These are phyloP conservation scores for Hyla sarda DNA, from an alignment of 2,113 vertebrate genomes.

Conservation along the genomic window DNA sequence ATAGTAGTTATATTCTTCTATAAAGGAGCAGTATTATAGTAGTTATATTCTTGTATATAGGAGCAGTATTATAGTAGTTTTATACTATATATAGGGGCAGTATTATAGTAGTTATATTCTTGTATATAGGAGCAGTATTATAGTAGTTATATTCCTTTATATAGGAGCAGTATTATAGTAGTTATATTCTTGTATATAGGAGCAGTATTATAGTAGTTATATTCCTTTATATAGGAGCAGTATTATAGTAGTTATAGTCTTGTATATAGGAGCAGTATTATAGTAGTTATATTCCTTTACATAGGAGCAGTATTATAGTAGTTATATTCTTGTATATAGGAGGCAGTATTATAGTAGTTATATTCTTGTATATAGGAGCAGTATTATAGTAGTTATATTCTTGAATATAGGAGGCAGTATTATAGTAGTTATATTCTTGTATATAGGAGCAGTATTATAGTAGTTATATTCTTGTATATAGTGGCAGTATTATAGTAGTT, in stretches of 20 bases:
- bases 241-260: too few relatives aligned
- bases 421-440: conserved; percentile 2
- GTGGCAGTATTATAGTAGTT: conserved; percentile 1
- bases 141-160: too few relatives aligned
- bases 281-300: too few relatives aligned
- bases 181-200: neutral
- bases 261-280: too few relatives aligned
- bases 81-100: too few relatives aligned
- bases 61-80: too few relatives aligned
- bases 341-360: neutral
- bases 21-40: too few relatives aligned
- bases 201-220: neutral
- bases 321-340: neutral
- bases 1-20: neutral
- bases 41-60: too few relatives aligned
- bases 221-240: too few relatives aligned
- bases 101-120: too few relatives aligned
- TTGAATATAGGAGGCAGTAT: neutral
- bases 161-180: neutral
- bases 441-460: conserved; percentile 4
- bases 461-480: conserved; percentile 3
- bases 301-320: too few relatives aligned
- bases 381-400: conserved; percentile 12
- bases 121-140: too few relatives aligned
- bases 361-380: conserved; percentile 1